Evolutionary conservation across 30 jellyfish, hydroid and myxozoan species (phyloP).

Genomic region (Aurelia aurita): DNA sequence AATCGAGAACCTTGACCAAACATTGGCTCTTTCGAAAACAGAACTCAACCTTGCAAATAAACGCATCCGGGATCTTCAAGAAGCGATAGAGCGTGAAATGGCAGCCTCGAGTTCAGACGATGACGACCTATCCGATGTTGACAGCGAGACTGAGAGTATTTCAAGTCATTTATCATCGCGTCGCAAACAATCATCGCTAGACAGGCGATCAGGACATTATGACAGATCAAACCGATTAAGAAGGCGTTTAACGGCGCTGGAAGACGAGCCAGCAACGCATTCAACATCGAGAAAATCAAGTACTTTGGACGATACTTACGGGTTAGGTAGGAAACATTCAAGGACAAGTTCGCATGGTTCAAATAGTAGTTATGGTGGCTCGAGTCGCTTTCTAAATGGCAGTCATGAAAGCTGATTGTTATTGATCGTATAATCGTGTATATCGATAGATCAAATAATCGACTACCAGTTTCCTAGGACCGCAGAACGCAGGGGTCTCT

Average conservation of each 20-base stretch:
- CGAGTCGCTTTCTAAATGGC: constrained; percentile 57
- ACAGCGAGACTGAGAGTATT: constrained; percentile 60
- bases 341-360: constrained; percentile 68
- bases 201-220: constrained; percentile 69
- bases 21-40: constrained; percentile 67
- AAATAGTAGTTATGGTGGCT: constrained; percentile 39
- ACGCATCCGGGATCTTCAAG: constrained; percentile 94
- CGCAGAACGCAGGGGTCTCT: too few species aligned
- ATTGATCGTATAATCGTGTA: too few species aligned
- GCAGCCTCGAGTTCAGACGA: constrained; percentile 85
- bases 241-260: constrained; percentile 76
- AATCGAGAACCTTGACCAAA: constrained; percentile 77
- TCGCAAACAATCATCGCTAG: constrained; percentile 38
- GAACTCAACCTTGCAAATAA: constrained; percentile 85
- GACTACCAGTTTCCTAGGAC: too few species aligned
- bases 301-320: constrained; percentile 13
- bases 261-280: constrained; percentile 51
- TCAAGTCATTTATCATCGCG: constrained; percentile 66
- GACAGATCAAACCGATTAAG: constrained; percentile 71
- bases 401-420: constrained; percentile 2
- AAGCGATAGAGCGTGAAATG: constrained; percentile 91
- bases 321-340: constrained; percentile 18
- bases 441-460: too few species aligned
- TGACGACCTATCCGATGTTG: constrained; percentile 66
- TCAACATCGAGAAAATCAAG: constrained; percentile 44